Evolutionary conservation across 1,140 invertebrate species (phyloP), one percentile per base, ranked within the genome.

Genomic region (Drosophila lacertosa): DNA sequence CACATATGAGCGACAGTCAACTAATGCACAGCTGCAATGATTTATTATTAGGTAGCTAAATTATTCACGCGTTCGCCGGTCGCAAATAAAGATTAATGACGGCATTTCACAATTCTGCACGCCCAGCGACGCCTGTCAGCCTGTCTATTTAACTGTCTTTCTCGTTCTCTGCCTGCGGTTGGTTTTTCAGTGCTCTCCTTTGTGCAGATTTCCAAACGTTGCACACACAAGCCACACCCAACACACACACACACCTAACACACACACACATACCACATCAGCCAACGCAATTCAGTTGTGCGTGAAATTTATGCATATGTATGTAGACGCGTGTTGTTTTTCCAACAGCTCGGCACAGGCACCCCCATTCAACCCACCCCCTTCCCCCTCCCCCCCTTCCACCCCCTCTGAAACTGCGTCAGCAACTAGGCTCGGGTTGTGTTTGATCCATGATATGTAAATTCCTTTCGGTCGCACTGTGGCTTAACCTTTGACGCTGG

Each of bases 11-110:
- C 65, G 64, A 73, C 59, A 40, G 59, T 54, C 66, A 76, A 81
- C 82, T 86, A 86, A 86, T 86, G 82, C 86, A 84, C 66, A 82
- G 74, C 82, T 82, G 77, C 82, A 86, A 86, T 86, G 82, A 86
- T 86, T 86, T 86, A 86, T 86, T 86, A 86, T 86, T 86, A 82
- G 82, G 82, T 86, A 74, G 82, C 74, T 86, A 77, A 86, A 86
- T 86, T 86, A 86, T 86, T 86, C 82, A 86, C 82, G 82, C 82
- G 66, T 74, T 76, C 57, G 80, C 57, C 66, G 72, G 45, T n/a
- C 62, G 77, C 82, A 86, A 86, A 86, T 86, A 88, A 88, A 86
- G 82, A 86, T 86, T 86, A 86, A 86, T 86, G 82, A 86, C 73
- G 74, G 83, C 77, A 69, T 68, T 70, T 79, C 77, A 75, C 53